These are phyloP conservation scores for Antechinus stuartii DNA, from an alignment of 2,113 vertebrate genomes.

Conservation along the genomic window DNA sequence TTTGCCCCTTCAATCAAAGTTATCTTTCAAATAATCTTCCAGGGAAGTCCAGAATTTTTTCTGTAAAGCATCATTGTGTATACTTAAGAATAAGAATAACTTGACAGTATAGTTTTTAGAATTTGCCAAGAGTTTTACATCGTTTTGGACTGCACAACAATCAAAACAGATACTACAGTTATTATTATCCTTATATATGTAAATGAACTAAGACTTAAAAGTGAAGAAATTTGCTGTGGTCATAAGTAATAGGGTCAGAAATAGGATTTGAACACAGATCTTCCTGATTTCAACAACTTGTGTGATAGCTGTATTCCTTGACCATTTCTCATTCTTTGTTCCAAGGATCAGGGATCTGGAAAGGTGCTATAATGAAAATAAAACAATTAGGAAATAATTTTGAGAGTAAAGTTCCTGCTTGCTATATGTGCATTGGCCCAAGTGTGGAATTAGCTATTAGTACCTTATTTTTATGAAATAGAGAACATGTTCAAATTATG, in stretches of 20 bases:
- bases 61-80: not conserved
- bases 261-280: not conserved
- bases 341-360: constrained; percentile 1
- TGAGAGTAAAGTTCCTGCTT: constrained; percentile 22
- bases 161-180: not conserved
- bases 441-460: not conserved
- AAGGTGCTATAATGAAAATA: not conserved
- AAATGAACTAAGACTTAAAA: not conserved
- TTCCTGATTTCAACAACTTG: not conserved
- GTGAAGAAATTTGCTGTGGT: not conserved
- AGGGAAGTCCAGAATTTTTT: not conserved
- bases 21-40: not conserved
- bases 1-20: not conserved
- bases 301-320: not conserved
- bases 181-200: not conserved
- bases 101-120: not conserved
- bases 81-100: not conserved
- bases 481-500: constrained; percentile 3
- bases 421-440: not conserved
- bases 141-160: not conserved
- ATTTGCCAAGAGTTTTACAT: not conserved
- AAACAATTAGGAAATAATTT: constrained; percentile 25
- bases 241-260: not conserved
- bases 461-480: constrained; percentile 10
- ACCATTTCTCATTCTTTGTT: constrained; percentile 34